Percentiles rank a stretch among this genome's conserved stretches.
Conservation (phyloP, 2,113 vertebrate species). For the Cettia cetti region DNA sequence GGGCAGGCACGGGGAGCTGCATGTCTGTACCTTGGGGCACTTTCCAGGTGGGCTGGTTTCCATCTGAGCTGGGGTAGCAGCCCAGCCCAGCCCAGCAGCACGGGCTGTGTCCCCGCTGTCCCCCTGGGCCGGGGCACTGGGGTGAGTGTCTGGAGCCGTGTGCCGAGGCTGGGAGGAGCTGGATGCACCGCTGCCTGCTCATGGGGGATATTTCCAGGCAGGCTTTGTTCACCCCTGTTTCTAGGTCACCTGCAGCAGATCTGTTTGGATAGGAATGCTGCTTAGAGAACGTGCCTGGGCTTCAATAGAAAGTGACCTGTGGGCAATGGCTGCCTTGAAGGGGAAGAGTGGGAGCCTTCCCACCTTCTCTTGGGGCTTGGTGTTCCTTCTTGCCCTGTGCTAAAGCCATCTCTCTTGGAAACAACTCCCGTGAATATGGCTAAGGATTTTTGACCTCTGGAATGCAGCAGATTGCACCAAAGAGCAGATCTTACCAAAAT, state of each 20-base stretch:
- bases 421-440: not conserved
- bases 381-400: not conserved
- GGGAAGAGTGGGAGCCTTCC: not conserved
- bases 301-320: not conserved
- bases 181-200: not conserved
- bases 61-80: not conserved
- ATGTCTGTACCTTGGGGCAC: not conserved
- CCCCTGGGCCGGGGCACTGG: not conserved
- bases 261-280: not conserved
- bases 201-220: not conserved
- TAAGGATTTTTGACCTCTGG: constrained; percentile 21
- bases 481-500: not conserved
- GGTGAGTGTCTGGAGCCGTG: not conserved
- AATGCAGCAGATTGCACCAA: constrained; percentile 49
- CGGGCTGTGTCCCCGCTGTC: not conserved
- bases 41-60: not conserved
- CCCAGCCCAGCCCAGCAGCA: not conserved
- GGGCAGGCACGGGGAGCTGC: not conserved
- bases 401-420: not conserved
- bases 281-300: not conserved
- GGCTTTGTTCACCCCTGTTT: not conserved
- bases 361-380: not conserved
- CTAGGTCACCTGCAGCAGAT: not conserved
- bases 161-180: not conserved
- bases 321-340: not conserved